phyloP scores from a whole-genome alignment of 2,888 invertebrate genomes.

The Nemurella pictetii region DNA sequence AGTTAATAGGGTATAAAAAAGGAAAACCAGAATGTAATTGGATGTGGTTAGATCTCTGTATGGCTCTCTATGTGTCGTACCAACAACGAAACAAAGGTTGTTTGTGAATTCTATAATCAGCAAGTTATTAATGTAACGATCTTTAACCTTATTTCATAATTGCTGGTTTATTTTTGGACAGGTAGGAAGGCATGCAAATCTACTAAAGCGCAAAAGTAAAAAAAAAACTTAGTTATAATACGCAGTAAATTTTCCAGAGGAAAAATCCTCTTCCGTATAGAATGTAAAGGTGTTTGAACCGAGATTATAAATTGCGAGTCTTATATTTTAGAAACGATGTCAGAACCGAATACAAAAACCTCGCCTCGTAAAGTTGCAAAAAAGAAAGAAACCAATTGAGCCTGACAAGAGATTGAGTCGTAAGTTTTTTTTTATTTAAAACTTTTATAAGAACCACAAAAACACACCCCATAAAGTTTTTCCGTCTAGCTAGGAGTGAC shows the following conservation, averaged over 20 bases:
- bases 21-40: not conserved
- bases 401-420: not conserved
- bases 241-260: not conserved
- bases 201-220: not conserved
- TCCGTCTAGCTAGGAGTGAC: constrained; percentile 1
- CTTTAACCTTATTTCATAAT: not conserved
- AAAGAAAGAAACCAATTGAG: not conserved
- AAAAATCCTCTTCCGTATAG: too few species aligned
- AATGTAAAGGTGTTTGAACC: not conserved
- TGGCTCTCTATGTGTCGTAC: not conserved
- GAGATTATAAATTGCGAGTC: not conserved
- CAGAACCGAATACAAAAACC: not conserved
- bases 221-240: too few species aligned
- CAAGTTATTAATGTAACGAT: not conserved
- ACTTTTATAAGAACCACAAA: constrained; percentile 2
- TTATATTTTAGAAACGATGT: not conserved
- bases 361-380: not conserved
- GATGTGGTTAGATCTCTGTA: not conserved
- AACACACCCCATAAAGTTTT: not conserved
- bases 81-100: not conserved
- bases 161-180: not conserved
- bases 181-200: not conserved
- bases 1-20: not conserved
- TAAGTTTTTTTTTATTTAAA: not conserved
- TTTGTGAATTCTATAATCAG: not conserved